Base-by-base conservation (phyloP, 2,888 invertebrate genomes). In the Mesopsocus fuscifrons region DNA sequence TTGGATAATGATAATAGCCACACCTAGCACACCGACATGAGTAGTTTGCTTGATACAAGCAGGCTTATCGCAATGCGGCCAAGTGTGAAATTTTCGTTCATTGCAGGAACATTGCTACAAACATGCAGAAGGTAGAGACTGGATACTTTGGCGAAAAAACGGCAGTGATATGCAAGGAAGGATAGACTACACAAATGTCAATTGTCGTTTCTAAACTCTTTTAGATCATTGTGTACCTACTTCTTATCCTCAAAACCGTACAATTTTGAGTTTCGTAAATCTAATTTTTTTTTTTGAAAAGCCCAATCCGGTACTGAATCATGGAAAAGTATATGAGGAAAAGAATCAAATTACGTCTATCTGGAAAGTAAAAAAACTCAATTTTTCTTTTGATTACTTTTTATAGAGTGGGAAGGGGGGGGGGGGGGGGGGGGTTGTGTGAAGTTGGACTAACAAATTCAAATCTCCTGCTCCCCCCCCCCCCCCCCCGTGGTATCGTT, bases 311-410 rank as follows among this genome's bases (percentile, higher is more conserved):
- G 8, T 38, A 6, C 38, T 38, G 38, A 38, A n/a, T 17, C 38
- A 6, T 11, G 11, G 11, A 11, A 11, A 9, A 9, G 38, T 38
- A 38, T 20, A 18, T 38, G 38, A 38, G 38, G 38, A 20, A n/a
- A 38, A 38, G 38, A 38, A 38, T 38, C 38, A 38, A 38, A 38
- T 38, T 38, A 38, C 38, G 17, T 38, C 38, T 38, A 38, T 38
- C 38, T 38, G 38, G 21, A 38, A 38, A 38, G 38, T 38, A 38
- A 38, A 38, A 33, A 38, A 38, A 38, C 38, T 38, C 38, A 38
- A 38, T 38, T 38, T 38, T 38, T 38, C 38, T 38, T 38, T 38
- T 38, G 38, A 38, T 38, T 38, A 38, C 38, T 38, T 38, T 38
- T 38, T 38, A 38, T 38, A 38, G 17, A 38, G 34, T 26, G 26